Evolutionary conservation across 2,113 vertebrate genomes (phyloP).

Genomic region (Dromiciops gliroides): DNA sequence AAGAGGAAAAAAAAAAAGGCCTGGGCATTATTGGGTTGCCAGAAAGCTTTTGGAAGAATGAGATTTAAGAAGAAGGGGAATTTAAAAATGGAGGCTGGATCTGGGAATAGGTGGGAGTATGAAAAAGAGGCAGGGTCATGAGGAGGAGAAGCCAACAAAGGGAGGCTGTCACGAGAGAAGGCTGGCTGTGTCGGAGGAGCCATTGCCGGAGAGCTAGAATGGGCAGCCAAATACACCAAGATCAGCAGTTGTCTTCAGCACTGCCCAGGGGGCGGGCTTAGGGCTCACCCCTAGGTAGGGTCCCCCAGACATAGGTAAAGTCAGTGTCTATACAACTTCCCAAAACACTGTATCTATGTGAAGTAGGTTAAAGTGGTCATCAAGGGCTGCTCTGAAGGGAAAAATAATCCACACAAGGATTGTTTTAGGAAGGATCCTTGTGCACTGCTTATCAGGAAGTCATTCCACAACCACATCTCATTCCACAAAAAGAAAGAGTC

Average conservation of each 20-base stretch:
- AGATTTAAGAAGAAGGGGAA: slow-evolving; percentile 1
- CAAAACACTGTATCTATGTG: background rate
- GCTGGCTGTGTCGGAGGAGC: background rate
- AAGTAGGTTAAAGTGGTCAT: slow-evolving; percentile 20
- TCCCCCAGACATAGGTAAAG: background rate
- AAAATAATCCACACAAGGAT: background rate
- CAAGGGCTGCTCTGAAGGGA: background rate
- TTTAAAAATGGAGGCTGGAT: slow-evolving; percentile 8
- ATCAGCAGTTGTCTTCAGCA: background rate
- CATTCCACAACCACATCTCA: background rate
- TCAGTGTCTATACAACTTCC: background rate
- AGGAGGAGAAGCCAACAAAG: background rate
- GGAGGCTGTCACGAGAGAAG: background rate
- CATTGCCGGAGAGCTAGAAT: background rate
- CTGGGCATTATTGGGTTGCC: background rate
- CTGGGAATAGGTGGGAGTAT: background rate
- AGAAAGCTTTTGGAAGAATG: background rate
- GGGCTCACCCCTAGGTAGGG: background rate
- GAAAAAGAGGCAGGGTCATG: background rate
- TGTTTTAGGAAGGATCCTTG: background rate
- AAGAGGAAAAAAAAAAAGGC: rapidly evolving
- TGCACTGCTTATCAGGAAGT: background rate
- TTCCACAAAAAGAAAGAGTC: background rate
- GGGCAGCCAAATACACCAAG: background rate
- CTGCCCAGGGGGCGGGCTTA: too few relatives aligned